A percentile compares a stretch with the other conserved stretches of the same genome.
These are phyloP conservation scores for Melanchra persicariae DNA, from an alignment of 2,888 invertebrate species.

Conservation along the genomic window DNA sequence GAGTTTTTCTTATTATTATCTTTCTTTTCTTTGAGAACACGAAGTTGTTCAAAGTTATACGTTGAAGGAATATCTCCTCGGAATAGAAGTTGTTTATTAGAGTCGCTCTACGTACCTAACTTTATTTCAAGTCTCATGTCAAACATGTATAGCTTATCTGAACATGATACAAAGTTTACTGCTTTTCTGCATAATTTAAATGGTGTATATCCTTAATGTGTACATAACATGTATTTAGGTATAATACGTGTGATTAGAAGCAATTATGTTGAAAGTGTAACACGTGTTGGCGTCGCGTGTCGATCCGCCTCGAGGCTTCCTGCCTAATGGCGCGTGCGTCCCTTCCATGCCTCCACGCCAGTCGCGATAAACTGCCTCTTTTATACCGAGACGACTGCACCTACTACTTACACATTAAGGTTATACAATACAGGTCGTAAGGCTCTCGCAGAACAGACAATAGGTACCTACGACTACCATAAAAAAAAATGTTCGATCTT, in stretches of 20 bases:
- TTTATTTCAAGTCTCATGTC: conserved; percentile 19
- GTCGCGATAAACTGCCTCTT: conserved; percentile 81
- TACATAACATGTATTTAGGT: conserved; percentile 45
- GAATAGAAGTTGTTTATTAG: conserved; percentile 27
- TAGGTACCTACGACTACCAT: neutral
- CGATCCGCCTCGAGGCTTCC: conserved; percentile 79
- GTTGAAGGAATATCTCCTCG: conserved; percentile 31
- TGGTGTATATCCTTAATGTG: conserved; percentile 32
- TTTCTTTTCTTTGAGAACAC: conserved; percentile 54
- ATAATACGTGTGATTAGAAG: conserved; percentile 84
- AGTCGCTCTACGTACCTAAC: conserved; percentile 16
- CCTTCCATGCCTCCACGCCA: conserved; percentile 63
- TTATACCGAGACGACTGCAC: conserved; percentile 67
- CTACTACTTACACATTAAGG: conserved; percentile 34
- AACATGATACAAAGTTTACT: conserved; percentile 10
- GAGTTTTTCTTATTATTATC: conserved; percentile 77
- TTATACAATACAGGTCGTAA: conserved; percentile 23
- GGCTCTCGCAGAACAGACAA: neutral
- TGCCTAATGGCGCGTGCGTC: conserved; percentile 88
- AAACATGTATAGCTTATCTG: conserved; percentile 26
- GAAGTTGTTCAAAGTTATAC: conserved; percentile 51
- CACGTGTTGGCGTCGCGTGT: conserved; percentile 87
- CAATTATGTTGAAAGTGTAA: conserved; percentile 89
- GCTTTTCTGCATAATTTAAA: conserved; percentile 34
- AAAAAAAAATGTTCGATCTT: neutral